These are phyloP conservation scores for Papilio demoleus DNA, from an alignment of 2,888 invertebrate genomes.

Conservation along the genomic window DNA sequence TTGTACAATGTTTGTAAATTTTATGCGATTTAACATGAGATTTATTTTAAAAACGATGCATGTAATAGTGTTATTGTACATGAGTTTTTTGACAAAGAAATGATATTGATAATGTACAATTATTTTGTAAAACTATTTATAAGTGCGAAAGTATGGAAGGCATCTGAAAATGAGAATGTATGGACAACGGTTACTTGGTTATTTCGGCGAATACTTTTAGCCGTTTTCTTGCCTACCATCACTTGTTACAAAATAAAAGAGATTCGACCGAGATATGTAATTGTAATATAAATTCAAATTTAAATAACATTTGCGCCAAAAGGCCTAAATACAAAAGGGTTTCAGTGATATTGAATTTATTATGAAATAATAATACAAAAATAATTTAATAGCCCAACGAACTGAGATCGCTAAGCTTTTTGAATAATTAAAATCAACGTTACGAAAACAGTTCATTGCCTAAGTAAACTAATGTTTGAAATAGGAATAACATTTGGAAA, in stretches of 20 bases:
- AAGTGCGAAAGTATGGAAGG: no score
- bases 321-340: conserved; percentile 3
- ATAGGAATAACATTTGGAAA: neutral
- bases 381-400: conserved; percentile 23
- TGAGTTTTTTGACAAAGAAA: no score
- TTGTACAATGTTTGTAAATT: conserved; percentile 4
- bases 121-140: no score
- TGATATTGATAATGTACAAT: no score
- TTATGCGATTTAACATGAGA: neutral
- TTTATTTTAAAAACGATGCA: neutral
- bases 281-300: neutral
- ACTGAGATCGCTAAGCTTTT: conserved; percentile 22
- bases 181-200: no score
- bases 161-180: no score
- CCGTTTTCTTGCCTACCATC: no score
- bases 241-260: no score
- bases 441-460: conserved; percentile 14
- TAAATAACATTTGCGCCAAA: neutral
- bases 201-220: no score
- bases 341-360: neutral
- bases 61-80: no score
- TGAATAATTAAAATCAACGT: conserved; percentile 33
- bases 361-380: conserved; percentile 28
- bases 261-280: no score
- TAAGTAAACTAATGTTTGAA: conserved; percentile 22